Conservation (phyloP, 2,888 invertebrate species). For the Bugula neritina region DNA sequence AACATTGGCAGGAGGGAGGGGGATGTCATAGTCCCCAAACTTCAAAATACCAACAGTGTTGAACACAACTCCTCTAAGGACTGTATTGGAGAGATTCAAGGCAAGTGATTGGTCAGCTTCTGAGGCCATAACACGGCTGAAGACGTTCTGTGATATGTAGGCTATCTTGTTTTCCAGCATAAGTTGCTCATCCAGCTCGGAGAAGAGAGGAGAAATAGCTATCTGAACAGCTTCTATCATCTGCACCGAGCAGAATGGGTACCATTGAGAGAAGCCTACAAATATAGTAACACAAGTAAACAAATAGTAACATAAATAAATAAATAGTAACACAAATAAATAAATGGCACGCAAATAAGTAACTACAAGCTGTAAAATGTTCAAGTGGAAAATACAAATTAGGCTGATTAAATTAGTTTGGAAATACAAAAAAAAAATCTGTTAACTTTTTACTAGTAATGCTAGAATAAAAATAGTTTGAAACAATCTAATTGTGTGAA, state of each 20-base stretch:
- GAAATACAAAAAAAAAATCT: no score
- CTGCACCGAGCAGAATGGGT: constrained; percentile 39
- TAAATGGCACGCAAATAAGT: no score
- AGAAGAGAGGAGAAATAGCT: constrained; percentile 17
- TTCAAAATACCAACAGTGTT: constrained; percentile 14
- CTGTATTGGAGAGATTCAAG: not conserved
- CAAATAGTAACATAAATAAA: no score
- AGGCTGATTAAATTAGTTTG: no score
- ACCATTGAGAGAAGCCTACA: constrained; percentile 36
- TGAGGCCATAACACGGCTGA: constrained; percentile 9
- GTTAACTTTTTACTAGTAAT: no score
- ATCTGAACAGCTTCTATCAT: constrained; percentile 36
- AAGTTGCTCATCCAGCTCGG: constrained; percentile 8
- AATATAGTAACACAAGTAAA: no score
- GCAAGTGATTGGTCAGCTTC: not conserved
- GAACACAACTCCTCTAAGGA: constrained; percentile 5
- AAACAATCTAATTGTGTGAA: no score
- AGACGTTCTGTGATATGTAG: not conserved
- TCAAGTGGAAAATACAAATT: no score
- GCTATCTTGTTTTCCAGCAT: constrained; percentile 19
- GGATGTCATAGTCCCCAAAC: constrained; percentile 39
- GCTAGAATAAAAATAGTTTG: no score
- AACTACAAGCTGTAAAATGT: no score
- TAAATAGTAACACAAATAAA: no score
- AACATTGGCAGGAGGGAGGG: constrained; percentile 44